phyloP scores from a whole-genome alignment of 2,113 vertebrate species.

The Ciconia boyciana region DNA sequence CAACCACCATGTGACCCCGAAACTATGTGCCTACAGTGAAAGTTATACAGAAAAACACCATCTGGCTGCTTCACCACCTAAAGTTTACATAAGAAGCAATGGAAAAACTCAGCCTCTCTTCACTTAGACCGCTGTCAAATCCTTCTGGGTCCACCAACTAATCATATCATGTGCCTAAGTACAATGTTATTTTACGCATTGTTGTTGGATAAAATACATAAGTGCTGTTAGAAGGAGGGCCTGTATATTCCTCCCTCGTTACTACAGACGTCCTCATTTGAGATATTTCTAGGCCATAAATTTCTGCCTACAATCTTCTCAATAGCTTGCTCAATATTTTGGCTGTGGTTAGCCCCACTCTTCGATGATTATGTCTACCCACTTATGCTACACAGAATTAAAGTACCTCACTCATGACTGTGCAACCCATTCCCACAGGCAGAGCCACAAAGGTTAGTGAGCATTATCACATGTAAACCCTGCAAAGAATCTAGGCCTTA shows the following conservation, averaged over 20 bases:
- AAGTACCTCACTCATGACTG: accelerated
- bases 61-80: neutral
- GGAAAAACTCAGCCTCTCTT: neutral
- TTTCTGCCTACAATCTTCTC: neutral
- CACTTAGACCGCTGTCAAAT: neutral
- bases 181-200: neutral
- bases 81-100: neutral
- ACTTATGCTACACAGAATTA: neutral
- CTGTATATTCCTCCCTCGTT: neutral
- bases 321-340: neutral
- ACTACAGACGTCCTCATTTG: neutral
- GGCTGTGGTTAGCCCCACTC: neutral
- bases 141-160: neutral
- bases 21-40: neutral
- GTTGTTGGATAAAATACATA: neutral
- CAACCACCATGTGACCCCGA: neutral
- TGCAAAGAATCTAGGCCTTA: neutral
- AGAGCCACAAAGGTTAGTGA: neutral
- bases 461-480: neutral
- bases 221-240: neutral
- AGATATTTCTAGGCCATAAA: neutral
- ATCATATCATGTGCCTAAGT: neutral
- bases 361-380: accelerated
- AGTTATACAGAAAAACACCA: neutral
- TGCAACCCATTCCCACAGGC: neutral